These are phyloP conservation scores for Fistularia commersonii DNA, from an alignment of 2,797 vertebrate genomes.

Conservation along the genomic window DNA sequence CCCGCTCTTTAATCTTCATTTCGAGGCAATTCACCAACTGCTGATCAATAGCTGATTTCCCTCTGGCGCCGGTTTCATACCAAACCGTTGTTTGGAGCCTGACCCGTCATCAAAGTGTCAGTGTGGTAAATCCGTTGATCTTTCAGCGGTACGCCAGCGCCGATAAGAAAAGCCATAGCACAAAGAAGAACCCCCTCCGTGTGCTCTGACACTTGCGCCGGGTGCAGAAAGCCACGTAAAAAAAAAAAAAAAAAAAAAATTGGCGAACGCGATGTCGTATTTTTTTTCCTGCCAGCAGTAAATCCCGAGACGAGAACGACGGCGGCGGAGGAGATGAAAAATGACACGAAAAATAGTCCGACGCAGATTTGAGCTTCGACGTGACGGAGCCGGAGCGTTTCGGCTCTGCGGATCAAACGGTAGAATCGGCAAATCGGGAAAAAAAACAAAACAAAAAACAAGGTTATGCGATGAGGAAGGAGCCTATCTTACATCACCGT, in stretches of 20 bases:
- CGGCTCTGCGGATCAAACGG: constrained; percentile 3
- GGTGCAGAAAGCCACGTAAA: background rate
- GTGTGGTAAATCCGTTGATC: constrained; percentile 19
- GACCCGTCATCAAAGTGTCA: constrained; percentile 32
- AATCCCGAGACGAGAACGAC: too few species aligned
- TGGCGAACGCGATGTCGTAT: too few species aligned
- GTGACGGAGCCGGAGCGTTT: too few species aligned
- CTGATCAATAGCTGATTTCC: constrained; percentile 52
- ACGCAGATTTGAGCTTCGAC: too few species aligned
- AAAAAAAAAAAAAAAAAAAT: too few species aligned
- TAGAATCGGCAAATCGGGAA: constrained; percentile 3
- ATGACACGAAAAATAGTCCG: too few species aligned
- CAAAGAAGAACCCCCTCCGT: constrained; percentile 4
- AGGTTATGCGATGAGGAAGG: constrained; percentile 25
- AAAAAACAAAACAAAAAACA: constrained; percentile 13
- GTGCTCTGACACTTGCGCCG: background rate
- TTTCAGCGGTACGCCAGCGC: constrained; percentile 10
- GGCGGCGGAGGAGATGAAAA: too few species aligned
- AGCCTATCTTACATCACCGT: constrained; percentile 24
- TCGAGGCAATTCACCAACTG: constrained; percentile 43
- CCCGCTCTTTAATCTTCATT: constrained; percentile 63
- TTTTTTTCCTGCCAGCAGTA: too few species aligned
- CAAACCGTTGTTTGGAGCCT: constrained; percentile 34
- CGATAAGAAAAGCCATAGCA: constrained; percentile 19
- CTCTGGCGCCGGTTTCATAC: constrained; percentile 29